A percentile compares a stretch with the other conserved stretches of the same genome.
Evolutionary conservation across 2,888 invertebrate genomes (phyloP).

Genomic region (Chloroclystis v-ata): DNA sequence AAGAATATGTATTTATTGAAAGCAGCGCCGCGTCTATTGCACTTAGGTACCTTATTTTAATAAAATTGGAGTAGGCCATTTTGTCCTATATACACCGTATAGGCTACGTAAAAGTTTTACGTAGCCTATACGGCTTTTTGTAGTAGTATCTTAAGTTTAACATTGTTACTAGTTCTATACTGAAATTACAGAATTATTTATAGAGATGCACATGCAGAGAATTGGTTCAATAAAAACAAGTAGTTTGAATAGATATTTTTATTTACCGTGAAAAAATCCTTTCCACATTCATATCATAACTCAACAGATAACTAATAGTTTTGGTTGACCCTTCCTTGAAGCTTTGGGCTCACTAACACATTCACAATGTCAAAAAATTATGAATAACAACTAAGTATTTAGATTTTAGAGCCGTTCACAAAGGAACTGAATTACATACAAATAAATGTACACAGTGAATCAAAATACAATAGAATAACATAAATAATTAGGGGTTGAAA

Average conservation of each 20-base stretch:
- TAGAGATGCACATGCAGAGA: no score
- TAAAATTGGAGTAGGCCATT: no score
- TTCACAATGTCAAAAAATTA: background rate
- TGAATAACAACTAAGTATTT: background rate
- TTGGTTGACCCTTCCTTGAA: slow-evolving; percentile 13
- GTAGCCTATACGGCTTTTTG: no score
- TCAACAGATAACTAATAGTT: slow-evolving; percentile 31
- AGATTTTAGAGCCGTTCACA: background rate
- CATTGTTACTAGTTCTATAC: no score
- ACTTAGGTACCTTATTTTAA: no score
- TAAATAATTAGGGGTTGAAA: background rate
- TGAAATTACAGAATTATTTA: no score
- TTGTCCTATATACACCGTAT: no score
- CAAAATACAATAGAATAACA: background rate
- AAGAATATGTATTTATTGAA: no score
- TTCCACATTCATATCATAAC: slow-evolving; percentile 51
- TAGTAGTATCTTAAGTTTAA: no score
- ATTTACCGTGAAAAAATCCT: slow-evolving; percentile 59
- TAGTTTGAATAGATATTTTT: slow-evolving; percentile 57
- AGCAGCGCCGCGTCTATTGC: no score
- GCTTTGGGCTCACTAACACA: background rate
- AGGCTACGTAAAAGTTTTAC: no score
- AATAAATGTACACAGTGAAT: background rate
- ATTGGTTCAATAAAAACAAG: slow-evolving; percentile 41
- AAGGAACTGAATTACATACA: background rate